Percentiles rank a stretch among this genome's conserved stretches.
Evolutionary conservation across 2,113 vertebrate species (phyloP).

Genomic region (Chauna torquata): DNA sequence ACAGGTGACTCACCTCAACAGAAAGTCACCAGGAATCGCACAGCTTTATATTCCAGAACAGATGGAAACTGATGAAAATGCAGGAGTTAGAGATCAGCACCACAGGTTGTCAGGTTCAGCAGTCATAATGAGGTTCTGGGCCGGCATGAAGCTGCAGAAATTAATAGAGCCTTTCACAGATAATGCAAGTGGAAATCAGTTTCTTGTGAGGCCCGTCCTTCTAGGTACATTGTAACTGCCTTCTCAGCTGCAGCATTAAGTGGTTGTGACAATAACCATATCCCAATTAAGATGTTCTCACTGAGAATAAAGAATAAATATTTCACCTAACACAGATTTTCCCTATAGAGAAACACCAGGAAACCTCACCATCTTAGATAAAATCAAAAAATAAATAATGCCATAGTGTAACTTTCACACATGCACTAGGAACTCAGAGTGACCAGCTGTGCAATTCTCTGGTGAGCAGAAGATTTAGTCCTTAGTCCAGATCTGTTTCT

Average conservation of each 20-base stretch:
- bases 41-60: neutral
- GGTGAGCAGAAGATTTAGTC: neutral
- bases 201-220: neutral
- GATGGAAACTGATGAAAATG: neutral
- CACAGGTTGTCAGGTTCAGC: neutral
- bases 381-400: too few relatives aligned
- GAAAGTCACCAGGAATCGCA: neutral
- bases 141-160: neutral
- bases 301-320: neutral
- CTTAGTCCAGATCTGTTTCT: neutral
- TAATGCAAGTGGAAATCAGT: neutral
- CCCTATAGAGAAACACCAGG: too few relatives aligned
- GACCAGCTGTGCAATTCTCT: neutral
- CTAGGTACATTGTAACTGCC: neutral
- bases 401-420: conserved; percentile 18
- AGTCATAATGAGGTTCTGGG: neutral
- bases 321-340: too few relatives aligned
- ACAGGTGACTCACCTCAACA: neutral
- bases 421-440: neutral
- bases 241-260: too few relatives aligned
- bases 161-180: neutral
- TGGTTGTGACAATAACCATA: too few relatives aligned
- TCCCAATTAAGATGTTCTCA: neutral
- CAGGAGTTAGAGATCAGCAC: neutral
- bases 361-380: too few relatives aligned